A percentile compares a stretch with the other conserved stretches of the same genome.
Evolutionary conservation across 1,140 invertebrate species (phyloP).

Genomic region (Sycophila sp.): DNA sequence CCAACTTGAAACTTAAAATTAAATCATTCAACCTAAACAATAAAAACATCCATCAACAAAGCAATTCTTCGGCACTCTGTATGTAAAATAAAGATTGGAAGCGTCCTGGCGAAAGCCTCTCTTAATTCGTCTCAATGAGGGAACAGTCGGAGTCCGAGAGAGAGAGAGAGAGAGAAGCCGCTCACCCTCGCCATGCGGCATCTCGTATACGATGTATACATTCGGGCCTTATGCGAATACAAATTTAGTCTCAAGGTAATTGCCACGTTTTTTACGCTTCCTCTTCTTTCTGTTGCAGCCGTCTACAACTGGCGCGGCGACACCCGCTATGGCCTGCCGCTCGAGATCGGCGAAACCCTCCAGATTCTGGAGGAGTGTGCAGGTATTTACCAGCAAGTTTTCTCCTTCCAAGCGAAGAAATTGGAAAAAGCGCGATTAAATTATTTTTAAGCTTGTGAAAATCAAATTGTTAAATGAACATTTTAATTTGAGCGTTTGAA

Average conservation of each 20-base stretch:
- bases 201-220: not conserved
- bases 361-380: slow-evolving; percentile 90
- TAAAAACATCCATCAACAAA: no score
- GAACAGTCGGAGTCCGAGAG: not conserved
- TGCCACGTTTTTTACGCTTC: not conserved
- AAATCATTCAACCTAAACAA: no score
- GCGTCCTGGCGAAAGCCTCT: not conserved
- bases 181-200: not conserved
- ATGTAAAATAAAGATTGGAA: no score
- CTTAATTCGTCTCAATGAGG: not conserved
- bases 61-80: no score
- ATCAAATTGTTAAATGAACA: no score
- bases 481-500: no score
- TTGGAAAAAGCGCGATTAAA: no score
- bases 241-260: slow-evolving; percentile 32
- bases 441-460: no score
- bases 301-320: slow-evolving; percentile 91
- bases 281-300: slow-evolving; percentile 71
- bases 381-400: no score
- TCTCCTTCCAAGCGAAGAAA: no score
- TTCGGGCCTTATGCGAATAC: not conserved
- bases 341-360: slow-evolving; percentile 91
- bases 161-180: no score
- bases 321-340: slow-evolving; percentile 79
- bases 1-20: no score